These are phyloP conservation scores for Xestia rhomboidea DNA, from an alignment of 2,888 invertebrate species.

Conservation along the genomic window DNA sequence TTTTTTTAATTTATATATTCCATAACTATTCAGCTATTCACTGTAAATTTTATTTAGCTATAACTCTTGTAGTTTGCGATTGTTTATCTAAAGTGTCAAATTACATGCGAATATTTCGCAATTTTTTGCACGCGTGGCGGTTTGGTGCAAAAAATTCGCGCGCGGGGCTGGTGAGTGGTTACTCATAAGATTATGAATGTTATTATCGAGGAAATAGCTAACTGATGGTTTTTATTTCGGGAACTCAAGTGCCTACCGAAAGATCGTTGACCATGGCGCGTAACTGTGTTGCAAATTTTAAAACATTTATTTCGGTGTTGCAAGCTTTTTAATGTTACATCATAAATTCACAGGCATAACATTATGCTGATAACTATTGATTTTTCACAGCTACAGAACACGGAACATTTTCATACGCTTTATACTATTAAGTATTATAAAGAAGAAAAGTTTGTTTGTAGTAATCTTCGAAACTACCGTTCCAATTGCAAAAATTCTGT, in stretches of 20 bases:
- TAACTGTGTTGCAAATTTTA: constrained; percentile 28
- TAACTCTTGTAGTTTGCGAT: too few species aligned
- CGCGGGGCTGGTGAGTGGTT: too few species aligned
- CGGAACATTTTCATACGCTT: not conserved
- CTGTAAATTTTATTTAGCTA: too few species aligned
- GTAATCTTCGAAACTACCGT: not conserved
- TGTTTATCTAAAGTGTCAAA: too few species aligned
- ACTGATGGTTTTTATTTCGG: constrained; percentile 58
- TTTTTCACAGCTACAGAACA: not conserved
- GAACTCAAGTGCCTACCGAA: constrained; percentile 49
- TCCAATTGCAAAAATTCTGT: not conserved
- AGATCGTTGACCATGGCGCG: constrained; percentile 36
- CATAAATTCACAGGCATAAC: not conserved
- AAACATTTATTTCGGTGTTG: constrained; percentile 6
- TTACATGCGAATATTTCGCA: too few species aligned
- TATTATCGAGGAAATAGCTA: constrained; percentile 48
- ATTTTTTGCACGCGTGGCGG: too few species aligned
- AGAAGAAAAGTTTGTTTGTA: too few species aligned
- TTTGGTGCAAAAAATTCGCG: too few species aligned
- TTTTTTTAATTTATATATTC: too few species aligned
- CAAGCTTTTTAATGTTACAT: constrained; percentile 2
- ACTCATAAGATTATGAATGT: constrained; percentile 26
- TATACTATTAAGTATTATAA: not conserved
- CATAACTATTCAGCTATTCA: too few species aligned
- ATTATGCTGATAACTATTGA: not conserved